phyloP scores from a whole-genome alignment of 1,140 invertebrate genomes.

The Drosophila mojavensis region DNA sequence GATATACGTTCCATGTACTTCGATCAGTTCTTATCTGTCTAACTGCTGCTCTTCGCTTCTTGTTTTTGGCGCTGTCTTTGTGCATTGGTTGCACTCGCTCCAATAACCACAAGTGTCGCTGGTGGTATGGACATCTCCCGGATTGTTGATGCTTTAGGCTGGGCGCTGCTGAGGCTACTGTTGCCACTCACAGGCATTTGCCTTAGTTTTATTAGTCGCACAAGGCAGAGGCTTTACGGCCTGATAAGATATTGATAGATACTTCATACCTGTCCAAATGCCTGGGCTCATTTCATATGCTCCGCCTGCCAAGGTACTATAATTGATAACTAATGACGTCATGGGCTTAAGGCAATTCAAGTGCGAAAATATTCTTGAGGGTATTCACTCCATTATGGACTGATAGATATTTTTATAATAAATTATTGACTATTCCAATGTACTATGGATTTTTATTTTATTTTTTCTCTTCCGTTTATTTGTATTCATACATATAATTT shows the following conservation, averaged over 20 bases:
- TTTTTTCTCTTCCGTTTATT: no score
- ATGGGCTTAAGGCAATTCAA: not conserved
- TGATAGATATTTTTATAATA: no score
- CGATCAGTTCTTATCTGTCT: not conserved
- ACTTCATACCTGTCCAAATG: conserved; percentile 23
- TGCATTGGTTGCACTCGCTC: conserved; percentile 33
- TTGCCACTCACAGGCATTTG: conserved; percentile 39
- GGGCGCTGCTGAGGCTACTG: conserved; percentile 43
- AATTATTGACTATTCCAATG: no score
- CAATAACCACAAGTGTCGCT: conserved; percentile 60
- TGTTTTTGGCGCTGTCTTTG: conserved; percentile 25
- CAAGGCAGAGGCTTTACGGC: not conserved
- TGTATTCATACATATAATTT: no score
- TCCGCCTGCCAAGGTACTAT: not conserved
- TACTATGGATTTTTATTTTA: no score
- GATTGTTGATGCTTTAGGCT: conserved; percentile 5
- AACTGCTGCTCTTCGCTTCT: conserved; percentile 10
- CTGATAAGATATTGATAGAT: conserved; percentile 69
- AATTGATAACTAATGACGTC: conserved; percentile 25
- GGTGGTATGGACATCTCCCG: conserved; percentile 62
- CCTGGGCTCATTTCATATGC: not conserved
- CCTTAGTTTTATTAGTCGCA: conserved; percentile 59
- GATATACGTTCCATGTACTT: not conserved
- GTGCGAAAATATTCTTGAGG: not conserved
- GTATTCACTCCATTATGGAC: no score